Evolutionary conservation across 2,113 vertebrate genomes (phyloP).

Genomic region (Salminus brasiliensis): DNA sequence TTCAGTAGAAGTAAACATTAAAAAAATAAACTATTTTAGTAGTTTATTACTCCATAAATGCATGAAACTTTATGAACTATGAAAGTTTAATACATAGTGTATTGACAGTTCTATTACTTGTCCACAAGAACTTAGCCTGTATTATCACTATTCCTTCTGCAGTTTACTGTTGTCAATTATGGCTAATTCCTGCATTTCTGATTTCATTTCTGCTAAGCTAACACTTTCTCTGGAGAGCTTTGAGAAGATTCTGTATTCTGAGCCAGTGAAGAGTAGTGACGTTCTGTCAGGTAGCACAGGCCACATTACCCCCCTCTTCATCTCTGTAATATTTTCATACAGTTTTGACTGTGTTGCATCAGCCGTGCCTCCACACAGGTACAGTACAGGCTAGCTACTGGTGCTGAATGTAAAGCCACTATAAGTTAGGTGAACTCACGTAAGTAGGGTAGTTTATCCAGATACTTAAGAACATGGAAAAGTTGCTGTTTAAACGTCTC

Average conservation of each 20-base stretch:
- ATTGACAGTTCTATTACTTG: background rate
- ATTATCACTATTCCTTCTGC: background rate
- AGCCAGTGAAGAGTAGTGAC: background rate
- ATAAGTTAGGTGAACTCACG: background rate
- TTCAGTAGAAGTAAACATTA: no score
- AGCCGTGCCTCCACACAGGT: background rate
- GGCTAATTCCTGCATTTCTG: background rate
- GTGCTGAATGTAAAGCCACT: background rate
- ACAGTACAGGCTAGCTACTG: background rate
- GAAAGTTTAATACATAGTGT: background rate
- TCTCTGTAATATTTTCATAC: background rate
- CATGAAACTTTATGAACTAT: no score
- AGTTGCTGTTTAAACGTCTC: background rate
- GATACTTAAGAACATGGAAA: background rate
- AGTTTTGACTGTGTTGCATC: background rate
- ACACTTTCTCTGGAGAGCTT: background rate
- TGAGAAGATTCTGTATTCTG: background rate
- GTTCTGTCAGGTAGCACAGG: background rate
- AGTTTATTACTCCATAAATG: no score
- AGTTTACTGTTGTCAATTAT: background rate
- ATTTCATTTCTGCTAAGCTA: background rate
- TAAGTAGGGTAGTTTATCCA: background rate
- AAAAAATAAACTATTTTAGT: no score
- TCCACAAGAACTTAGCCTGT: background rate
- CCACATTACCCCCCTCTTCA: background rate